phyloP scores from a whole-genome alignment of 2,113 vertebrate species.

The Lepidiolamprologus cunningtoni region DNA sequence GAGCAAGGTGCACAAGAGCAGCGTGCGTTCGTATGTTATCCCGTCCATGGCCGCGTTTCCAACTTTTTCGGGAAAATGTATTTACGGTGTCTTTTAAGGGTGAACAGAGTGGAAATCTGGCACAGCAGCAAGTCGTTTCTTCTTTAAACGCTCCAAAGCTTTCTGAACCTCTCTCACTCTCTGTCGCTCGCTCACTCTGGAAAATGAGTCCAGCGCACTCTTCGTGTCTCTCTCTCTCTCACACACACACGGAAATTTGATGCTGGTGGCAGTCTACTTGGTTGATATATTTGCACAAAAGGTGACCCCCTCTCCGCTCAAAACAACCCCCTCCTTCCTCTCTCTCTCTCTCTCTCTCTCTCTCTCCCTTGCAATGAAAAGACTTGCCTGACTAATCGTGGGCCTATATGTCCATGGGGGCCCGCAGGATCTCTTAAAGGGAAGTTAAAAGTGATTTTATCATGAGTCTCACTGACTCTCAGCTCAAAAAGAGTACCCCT shows the following conservation, averaged over 20 bases:
- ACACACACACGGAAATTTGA: slow-evolving; percentile 63
- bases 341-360: neutral
- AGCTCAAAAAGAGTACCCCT: neutral
- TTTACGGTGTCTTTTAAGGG: neutral
- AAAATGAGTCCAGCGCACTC: slow-evolving; percentile 8
- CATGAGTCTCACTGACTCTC: slow-evolving; percentile 23
- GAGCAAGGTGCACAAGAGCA: slow-evolving; percentile 62
- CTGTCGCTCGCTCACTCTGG: neutral
- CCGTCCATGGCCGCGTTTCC: slow-evolving; percentile 52
- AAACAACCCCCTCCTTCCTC: neutral
- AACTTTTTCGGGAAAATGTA: slow-evolving; percentile 26
- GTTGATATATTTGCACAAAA: slow-evolving; percentile 80
- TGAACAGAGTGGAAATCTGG: neutral
- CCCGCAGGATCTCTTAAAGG: slow-evolving; percentile 33
- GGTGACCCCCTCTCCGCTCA: slow-evolving; percentile 52
- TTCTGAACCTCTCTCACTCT: slow-evolving; percentile 10
- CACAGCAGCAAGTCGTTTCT: slow-evolving; percentile 33
- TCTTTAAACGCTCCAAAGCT: slow-evolving; percentile 33
- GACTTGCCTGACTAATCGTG: slow-evolving; percentile 54
- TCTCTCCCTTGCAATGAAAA: slow-evolving; percentile 38
- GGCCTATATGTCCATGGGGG: slow-evolving; percentile 5
- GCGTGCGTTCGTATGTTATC: slow-evolving; percentile 47
- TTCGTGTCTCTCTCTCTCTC: neutral
- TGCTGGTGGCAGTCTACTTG: slow-evolving; percentile 66
- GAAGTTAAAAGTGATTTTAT: slow-evolving; percentile 56